These are phyloP conservation scores for Formicarius rufipectus DNA, from an alignment of 2,113 vertebrate species.

Conservation along the genomic window DNA sequence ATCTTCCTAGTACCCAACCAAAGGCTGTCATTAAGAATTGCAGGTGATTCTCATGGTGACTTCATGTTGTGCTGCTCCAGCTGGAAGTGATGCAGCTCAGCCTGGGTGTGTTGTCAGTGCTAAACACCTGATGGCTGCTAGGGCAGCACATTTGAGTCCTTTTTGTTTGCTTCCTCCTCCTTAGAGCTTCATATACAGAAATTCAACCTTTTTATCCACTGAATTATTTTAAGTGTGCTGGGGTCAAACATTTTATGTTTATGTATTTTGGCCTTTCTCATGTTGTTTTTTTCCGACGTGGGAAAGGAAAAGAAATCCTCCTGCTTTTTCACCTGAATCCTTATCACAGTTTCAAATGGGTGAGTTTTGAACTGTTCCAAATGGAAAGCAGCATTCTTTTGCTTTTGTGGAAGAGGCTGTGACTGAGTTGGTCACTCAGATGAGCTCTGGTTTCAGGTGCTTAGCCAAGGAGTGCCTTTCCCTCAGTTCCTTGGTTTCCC, in stretches of 20 bases:
- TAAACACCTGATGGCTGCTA: neutral
- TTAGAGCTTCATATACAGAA: neutral
- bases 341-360: neutral
- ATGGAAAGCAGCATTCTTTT: neutral
- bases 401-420: neutral
- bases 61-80: neutral
- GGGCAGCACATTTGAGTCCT: neutral
- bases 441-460: conserved; percentile 7
- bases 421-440: neutral
- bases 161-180: neutral
- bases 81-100: neutral
- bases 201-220: neutral
- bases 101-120: neutral
- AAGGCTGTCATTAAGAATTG: neutral
- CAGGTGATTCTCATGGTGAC: neutral
- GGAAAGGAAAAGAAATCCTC: neutral
- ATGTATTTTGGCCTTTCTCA: neutral
- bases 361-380: neutral
- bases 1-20: neutral
- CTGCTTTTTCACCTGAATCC: neutral
- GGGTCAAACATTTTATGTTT: neutral
- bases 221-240: neutral
- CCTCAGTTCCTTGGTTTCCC: neutral
- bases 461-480: neutral
- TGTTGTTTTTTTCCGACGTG: neutral